phyloP scores from a whole-genome alignment of 30 jellyfish, hydroid and myxozoan genomes.

The Pseudorhiza aurosa region DNA sequence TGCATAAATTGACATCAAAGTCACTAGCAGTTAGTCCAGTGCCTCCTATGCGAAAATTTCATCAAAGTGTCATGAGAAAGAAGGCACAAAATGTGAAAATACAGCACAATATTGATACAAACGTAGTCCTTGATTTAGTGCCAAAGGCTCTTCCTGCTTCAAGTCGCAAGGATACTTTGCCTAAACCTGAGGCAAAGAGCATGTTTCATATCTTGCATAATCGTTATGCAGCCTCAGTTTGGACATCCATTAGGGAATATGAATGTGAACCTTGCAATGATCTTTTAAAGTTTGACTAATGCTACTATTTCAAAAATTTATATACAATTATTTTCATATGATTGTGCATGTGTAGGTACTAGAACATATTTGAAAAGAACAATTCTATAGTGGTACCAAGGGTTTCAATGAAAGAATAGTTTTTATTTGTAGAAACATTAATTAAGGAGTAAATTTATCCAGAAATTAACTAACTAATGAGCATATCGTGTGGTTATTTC shows the following conservation, averaged over 20 bases:
- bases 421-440: no score
- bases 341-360: no score
- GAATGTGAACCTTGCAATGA: constrained; percentile 51
- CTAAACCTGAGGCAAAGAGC: constrained; percentile 17
- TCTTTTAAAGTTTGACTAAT: constrained; percentile 30
- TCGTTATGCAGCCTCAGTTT: constrained; percentile 83
- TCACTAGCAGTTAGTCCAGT: constrained; percentile 49
- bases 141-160: not conserved
- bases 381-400: no score
- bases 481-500: no score
- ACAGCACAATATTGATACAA: constrained; percentile 2
- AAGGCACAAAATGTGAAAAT: constrained; percentile 27
- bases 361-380: no score
- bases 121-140: not conserved
- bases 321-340: no score
- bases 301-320: no score
- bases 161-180: not conserved
- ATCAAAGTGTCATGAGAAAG: constrained; percentile 53
- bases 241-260: constrained; percentile 78
- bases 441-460: no score
- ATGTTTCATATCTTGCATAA: constrained; percentile 79
- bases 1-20: constrained; percentile 42
- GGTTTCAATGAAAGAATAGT: no score
- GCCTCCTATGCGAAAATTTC: constrained; percentile 39
- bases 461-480: no score